Evolutionary conservation across 1,140 invertebrate species (phyloP).

Genomic region (Liolophura sinensis): DNA sequence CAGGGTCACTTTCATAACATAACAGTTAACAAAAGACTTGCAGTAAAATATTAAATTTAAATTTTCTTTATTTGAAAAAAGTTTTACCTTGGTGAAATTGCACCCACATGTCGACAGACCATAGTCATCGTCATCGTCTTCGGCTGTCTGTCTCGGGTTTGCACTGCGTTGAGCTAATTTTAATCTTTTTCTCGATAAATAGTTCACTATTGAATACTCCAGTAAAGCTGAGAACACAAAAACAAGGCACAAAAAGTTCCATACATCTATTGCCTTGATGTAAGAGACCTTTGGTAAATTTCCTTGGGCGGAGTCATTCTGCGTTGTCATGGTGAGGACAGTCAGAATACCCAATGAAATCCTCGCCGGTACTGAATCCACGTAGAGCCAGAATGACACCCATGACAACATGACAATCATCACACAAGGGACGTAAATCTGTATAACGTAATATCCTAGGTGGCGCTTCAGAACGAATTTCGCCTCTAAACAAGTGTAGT

Average conservation of each 20-base stretch:
- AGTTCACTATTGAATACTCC: conserved; percentile 76
- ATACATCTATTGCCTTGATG: conserved; percentile 72
- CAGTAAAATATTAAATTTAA: no score
- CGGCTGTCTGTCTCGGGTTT: no score
- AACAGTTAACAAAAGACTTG: no score
- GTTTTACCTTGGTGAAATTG: no score
- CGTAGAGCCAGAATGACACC: conserved; percentile 77
- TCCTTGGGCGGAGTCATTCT: conserved; percentile 26
- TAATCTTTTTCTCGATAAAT: not conserved
- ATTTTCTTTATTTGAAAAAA: no score
- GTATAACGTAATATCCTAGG: conserved; percentile 90
- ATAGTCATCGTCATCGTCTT: no score
- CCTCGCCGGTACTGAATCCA: conserved; percentile 65
- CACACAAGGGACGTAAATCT: conserved; percentile 91
- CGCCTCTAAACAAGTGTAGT: conserved; percentile 66
- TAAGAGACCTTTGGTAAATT: conserved; percentile 56
- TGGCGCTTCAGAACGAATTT: conserved; percentile 86
- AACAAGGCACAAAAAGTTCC: conserved; percentile 85
- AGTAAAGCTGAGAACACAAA: conserved; percentile 80
- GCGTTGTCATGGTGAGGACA: conserved; percentile 40
- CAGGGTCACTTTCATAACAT: no score
- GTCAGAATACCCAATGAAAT: conserved; percentile 64
- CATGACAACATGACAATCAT: conserved; percentile 92
- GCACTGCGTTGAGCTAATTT: no score
- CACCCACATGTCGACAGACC: no score